Evolutionary conservation across 2,113 vertebrate genomes (phyloP).

Genomic region (Geothlypis trichas): DNA sequence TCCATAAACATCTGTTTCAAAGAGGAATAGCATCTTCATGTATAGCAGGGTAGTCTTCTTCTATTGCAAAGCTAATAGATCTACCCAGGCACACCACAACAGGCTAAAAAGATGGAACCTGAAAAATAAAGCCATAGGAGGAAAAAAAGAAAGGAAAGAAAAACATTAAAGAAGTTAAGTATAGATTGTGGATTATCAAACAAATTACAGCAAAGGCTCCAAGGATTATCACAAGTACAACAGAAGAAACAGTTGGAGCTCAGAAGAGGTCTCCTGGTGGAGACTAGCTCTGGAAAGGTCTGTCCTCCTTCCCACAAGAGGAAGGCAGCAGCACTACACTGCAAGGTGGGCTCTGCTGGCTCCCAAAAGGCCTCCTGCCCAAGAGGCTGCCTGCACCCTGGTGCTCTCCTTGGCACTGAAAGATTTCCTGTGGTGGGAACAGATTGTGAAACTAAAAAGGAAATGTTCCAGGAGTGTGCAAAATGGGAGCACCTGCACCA

Average conservation of each 20-base stretch:
- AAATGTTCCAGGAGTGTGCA: not conserved
- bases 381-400: not conserved
- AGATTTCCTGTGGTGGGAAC: not conserved
- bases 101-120: not conserved
- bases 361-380: not conserved
- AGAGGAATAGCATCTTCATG: not conserved
- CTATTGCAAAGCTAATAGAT: not conserved
- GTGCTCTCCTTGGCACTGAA: not conserved
- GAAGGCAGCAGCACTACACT: not conserved
- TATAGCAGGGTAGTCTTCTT: not conserved
- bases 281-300: fast-evolving
- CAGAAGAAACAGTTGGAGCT: not conserved
- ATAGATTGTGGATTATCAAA: not conserved
- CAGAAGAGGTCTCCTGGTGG: not conserved
- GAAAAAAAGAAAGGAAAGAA: too few relatives aligned
- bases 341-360: not conserved
- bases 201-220: not conserved
- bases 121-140: not conserved
- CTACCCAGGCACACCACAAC: not conserved
- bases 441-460: not conserved
- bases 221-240: not conserved
- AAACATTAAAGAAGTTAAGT: not conserved
- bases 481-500: not conserved
- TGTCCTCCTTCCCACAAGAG: not conserved
- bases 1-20: not conserved